These are phyloP conservation scores for Tetragonula carbonaria DNA, from an alignment of 2,888 invertebrate species.

Conservation along the genomic window DNA sequence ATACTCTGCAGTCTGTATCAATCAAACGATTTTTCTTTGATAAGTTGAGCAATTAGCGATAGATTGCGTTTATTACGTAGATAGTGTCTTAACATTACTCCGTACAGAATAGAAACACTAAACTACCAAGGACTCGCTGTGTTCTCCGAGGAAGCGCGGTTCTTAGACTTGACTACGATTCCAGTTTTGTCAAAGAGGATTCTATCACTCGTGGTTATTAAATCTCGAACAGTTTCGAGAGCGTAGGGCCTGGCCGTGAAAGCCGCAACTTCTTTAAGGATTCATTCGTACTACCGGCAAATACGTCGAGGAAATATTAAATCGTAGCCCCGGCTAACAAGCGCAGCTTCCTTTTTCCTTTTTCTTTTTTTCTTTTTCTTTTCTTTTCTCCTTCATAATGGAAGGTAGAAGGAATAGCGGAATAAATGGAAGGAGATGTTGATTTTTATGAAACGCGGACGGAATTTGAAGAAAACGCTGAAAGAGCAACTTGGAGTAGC, in stretches of 20 bases:
- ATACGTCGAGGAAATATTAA: background rate
- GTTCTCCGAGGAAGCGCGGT: background rate
- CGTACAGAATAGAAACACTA: background rate
- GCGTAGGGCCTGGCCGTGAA: background rate
- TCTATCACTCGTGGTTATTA: background rate
- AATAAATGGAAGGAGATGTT: conserved; percentile 23
- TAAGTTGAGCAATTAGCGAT: background rate
- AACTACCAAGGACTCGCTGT: background rate
- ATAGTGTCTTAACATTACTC: background rate
- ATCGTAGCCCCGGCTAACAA: background rate
- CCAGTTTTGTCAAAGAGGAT: background rate
- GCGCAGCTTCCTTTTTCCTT: background rate
- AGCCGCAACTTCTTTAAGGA: background rate
- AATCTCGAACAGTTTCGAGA: background rate
- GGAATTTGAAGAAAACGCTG: background rate
- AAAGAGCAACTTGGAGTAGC: background rate
- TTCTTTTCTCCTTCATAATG: background rate
- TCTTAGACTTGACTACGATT: background rate
- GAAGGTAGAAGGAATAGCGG: background rate
- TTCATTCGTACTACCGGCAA: background rate
- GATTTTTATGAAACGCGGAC: conserved; percentile 38
- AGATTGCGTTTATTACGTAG: background rate
- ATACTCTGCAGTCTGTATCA: background rate
- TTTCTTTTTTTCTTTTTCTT: background rate
- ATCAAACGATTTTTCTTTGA: background rate